Conservation (phyloP, 1,140 invertebrate genomes). For the Panagrolaimus sp. region DNA sequence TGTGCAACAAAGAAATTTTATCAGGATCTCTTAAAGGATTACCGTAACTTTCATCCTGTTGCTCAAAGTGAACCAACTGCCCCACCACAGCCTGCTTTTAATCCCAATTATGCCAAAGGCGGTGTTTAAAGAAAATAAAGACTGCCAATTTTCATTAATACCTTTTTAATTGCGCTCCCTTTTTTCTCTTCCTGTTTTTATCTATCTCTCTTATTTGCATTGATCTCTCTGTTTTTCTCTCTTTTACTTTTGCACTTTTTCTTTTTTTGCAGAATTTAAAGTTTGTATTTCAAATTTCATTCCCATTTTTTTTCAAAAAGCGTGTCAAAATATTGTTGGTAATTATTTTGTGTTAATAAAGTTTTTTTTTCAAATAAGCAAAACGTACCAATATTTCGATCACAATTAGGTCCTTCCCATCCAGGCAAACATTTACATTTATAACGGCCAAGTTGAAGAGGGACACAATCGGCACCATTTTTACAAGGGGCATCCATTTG, state of each 20-base stretch:
- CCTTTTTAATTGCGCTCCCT: slow-evolving; percentile 26
- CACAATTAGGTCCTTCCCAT: slow-evolving; percentile 89
- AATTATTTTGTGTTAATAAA: slow-evolving; percentile 27
- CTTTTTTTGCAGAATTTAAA: not conserved
- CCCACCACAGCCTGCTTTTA: slow-evolving; percentile 4
- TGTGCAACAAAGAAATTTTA: slow-evolving; percentile 39
- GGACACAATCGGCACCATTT: slow-evolving; percentile 83
- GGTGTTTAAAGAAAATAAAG: slow-evolving; percentile 27
- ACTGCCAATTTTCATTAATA: slow-evolving; percentile 9
- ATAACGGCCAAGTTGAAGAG: slow-evolving; percentile 69
- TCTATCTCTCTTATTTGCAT: not conserved
- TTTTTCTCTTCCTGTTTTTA: slow-evolving; percentile 36
- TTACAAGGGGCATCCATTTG: slow-evolving; percentile 65
- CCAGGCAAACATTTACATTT: slow-evolving; percentile 86
- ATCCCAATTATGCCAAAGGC: slow-evolving; percentile 17
- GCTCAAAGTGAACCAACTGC: slow-evolving; percentile 12
- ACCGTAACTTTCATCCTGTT: slow-evolving; percentile 11
- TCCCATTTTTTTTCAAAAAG: too few species aligned
- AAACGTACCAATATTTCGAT: slow-evolving; percentile 72
- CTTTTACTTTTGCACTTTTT: not conserved
- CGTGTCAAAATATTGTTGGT: slow-evolving; percentile 10
- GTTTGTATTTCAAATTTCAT: not conserved
- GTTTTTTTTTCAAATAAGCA: slow-evolving; percentile 17
- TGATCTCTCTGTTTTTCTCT: not conserved
- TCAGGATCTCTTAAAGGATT: slow-evolving; percentile 25